Evolutionary conservation across 2,888 invertebrate genomes (phyloP).

Genomic region (Lapara coniferarum): DNA sequence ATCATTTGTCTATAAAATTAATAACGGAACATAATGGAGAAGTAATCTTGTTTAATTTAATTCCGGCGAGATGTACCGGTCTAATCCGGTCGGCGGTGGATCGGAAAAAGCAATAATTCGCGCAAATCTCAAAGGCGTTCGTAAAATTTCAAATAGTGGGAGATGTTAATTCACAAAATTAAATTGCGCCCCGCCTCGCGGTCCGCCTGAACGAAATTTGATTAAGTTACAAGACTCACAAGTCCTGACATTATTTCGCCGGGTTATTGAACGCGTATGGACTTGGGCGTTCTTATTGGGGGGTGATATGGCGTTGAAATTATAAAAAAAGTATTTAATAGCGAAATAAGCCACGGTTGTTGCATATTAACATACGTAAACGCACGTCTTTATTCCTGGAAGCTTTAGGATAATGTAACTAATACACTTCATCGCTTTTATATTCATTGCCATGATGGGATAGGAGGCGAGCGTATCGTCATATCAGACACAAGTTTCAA

Average conservation of each 20-base stretch:
- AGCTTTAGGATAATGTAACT: too few relatives aligned
- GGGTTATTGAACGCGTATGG: slow-evolving; percentile 22
- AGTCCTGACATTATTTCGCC: slow-evolving; percentile 67
- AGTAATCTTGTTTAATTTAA: slow-evolving; percentile 16
- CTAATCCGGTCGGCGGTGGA: slow-evolving; percentile 24
- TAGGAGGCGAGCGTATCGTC: too few relatives aligned
- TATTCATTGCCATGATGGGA: too few relatives aligned
- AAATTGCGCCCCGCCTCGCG: slow-evolving; percentile 59
- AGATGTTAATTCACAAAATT: slow-evolving; percentile 76
- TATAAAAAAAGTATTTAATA: neutral
- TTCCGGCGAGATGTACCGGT: slow-evolving; percentile 24
- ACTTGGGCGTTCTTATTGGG: neutral
- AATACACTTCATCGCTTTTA: too few relatives aligned
- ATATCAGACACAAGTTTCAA: too few relatives aligned
- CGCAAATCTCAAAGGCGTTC: slow-evolving; percentile 54
- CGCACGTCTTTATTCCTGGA: too few relatives aligned
- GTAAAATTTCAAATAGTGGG: slow-evolving; percentile 69
- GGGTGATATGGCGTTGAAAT: neutral
- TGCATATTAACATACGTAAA: neutral
- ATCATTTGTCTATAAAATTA: neutral
- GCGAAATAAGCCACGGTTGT: neutral
- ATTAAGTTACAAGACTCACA: slow-evolving; percentile 72
- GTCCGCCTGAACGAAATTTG: slow-evolving; percentile 73
- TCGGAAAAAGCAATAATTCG: slow-evolving; percentile 23
- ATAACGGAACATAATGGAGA: slow-evolving; percentile 8